Evolutionary conservation across 2,113 vertebrate species (phyloP).

Genomic region (Mastomys natalensis): DNA sequence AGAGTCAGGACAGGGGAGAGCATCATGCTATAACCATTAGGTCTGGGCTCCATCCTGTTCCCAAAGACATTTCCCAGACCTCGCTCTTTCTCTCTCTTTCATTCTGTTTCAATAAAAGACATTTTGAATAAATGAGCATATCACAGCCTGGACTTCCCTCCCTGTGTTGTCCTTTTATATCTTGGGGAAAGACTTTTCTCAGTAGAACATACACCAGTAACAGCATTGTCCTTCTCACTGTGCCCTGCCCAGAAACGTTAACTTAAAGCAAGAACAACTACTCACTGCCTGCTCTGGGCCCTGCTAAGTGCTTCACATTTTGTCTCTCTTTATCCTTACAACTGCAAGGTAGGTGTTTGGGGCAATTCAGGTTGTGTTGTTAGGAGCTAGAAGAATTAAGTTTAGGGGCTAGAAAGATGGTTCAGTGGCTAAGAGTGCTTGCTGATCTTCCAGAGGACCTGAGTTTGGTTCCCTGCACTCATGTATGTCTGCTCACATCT

Average conservation of each 20-base stretch:
- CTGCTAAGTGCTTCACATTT: neutral
- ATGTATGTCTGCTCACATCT: neutral
- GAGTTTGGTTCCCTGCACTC: neutral
- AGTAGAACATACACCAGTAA: neutral
- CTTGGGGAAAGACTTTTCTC: conserved; percentile 2
- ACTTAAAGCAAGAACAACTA: neutral
- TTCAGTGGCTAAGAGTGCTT: neutral
- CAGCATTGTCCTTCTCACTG: neutral
- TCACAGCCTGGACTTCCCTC: conserved; percentile 57
- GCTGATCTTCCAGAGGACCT: neutral
- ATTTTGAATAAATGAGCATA: conserved; percentile 80
- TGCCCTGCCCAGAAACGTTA: neutral
- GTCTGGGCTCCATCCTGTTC: conserved; percentile 71
- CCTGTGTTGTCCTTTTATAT: conserved; percentile 63
- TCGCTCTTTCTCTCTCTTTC: conserved; percentile 74
- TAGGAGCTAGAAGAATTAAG: neutral
- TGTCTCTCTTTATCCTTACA: conserved; percentile 14
- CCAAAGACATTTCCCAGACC: conserved; percentile 76
- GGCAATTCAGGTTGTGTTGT: neutral
- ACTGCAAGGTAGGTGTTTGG: conserved; percentile 46
- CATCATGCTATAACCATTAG: conserved; percentile 26
- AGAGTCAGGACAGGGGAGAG: conserved; percentile 50
- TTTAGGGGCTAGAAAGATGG: neutral
- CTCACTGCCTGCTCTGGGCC: conserved; percentile 15
- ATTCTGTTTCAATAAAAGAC: conserved; percentile 83